phyloP scores from a whole-genome alignment of 2,888 invertebrate species.

The Drosophila lacicola region DNA sequence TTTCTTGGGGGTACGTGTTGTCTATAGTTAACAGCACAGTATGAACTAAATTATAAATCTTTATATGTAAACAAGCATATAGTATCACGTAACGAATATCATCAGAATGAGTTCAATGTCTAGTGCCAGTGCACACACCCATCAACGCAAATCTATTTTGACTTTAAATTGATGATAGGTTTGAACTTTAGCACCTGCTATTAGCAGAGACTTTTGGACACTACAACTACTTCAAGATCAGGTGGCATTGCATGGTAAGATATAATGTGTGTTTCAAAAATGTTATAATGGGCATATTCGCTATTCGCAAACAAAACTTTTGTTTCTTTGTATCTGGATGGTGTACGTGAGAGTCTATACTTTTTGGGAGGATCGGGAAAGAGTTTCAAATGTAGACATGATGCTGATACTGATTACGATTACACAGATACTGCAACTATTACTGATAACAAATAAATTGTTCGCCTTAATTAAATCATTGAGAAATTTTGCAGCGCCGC shows the following conservation, averaged over 20 bases:
- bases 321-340: slow-evolving; percentile 30
- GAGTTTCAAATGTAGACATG: slow-evolving; percentile 51
- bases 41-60: slow-evolving; percentile 15
- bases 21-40: slow-evolving; percentile 12
- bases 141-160: slow-evolving; percentile 39
- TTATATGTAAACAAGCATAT: slow-evolving; percentile 27
- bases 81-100: slow-evolving; percentile 6
- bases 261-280: slow-evolving; percentile 1
- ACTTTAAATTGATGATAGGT: slow-evolving; percentile 29
- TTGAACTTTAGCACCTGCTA: slow-evolving; percentile 25
- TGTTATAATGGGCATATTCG: slow-evolving; percentile 1
- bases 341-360: slow-evolving; percentile 41
- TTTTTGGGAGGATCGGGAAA: slow-evolving; percentile 38
- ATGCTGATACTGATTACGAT: slow-evolving; percentile 47
- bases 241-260: slow-evolving; percentile 11
- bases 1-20: slow-evolving; percentile 84
- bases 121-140: slow-evolving; percentile 54
- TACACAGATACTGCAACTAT: slow-evolving; percentile 50
- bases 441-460: slow-evolving; percentile 55
- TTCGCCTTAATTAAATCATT: slow-evolving; percentile 38
- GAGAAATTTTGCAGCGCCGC: slow-evolving; percentile 23
- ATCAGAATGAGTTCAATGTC: slow-evolving; percentile 15
- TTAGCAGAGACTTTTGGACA: slow-evolving; percentile 17
- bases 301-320: slow-evolving; percentile 11
- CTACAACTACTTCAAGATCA: slow-evolving; percentile 44